Evolutionary conservation across 1,140 invertebrate genomes (phyloP).

Genomic region (Araneus ventricosus): DNA sequence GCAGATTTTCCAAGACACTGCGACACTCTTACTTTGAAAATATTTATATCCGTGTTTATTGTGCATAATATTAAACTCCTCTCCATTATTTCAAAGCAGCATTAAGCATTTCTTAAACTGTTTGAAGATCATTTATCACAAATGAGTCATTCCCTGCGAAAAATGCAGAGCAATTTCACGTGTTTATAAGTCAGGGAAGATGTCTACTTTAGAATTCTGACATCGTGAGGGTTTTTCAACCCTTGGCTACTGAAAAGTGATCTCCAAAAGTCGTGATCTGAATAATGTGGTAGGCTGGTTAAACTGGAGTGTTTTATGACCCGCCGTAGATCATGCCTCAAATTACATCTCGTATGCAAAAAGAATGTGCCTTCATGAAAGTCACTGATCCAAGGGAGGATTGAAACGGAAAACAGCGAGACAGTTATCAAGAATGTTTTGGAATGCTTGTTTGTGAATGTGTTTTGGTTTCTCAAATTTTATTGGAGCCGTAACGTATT

Average conservation of each 20-base stretch:
- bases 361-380: neutral
- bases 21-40: no score
- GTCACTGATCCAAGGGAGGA: neutral
- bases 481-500: no score
- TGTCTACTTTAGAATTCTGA: neutral
- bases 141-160: neutral
- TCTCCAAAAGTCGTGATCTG: neutral
- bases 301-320: neutral
- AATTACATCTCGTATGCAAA: neutral
- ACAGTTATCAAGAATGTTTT: neutral
- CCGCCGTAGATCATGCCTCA: neutral
- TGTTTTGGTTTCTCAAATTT: no score
- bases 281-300: neutral
- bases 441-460: no score
- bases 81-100: no score
- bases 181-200: neutral
- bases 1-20: no score
- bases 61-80: no score
- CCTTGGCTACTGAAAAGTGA: constrained; percentile 18
- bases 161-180: constrained; percentile 16
- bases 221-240: neutral
- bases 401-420: neutral
- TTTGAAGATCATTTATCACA: neutral
- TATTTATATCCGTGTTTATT: no score
- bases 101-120: neutral